Evolutionary conservation across 2,888 invertebrate genomes (phyloP).

Genomic region (Eudasyphora cyanicolor): DNA sequence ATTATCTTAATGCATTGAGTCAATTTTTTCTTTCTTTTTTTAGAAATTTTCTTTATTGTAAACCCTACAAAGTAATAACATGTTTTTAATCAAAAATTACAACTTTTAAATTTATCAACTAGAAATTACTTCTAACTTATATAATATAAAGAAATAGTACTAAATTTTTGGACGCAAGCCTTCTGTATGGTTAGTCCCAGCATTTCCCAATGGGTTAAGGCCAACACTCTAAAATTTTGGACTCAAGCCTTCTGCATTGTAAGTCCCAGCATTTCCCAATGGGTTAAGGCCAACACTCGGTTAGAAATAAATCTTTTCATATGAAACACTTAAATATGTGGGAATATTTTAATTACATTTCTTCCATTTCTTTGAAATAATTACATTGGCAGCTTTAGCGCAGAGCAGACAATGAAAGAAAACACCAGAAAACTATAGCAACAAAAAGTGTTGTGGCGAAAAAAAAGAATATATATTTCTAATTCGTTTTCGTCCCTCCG

Average conservation of each 20-base stretch:
- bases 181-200: background rate
- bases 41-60: too few species aligned
- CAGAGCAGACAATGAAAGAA: background rate
- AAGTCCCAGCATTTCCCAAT: background rate
- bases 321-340: constrained; percentile 40
- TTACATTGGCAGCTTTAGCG: constrained; percentile 41
- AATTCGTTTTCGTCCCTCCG: constrained; percentile 38
- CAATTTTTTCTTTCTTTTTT: too few species aligned
- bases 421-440: background rate
- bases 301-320: constrained; percentile 11
- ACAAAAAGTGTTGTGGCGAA: background rate
- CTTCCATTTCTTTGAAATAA: constrained; percentile 33
- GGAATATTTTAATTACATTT: constrained; percentile 57
- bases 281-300: background rate
- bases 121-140: too few species aligned
- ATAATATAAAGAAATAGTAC: too few species aligned
- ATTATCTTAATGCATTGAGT: too few species aligned
- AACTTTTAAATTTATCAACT: too few species aligned
- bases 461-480: constrained; percentile 22
- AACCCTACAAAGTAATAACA: too few species aligned
- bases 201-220: constrained; percentile 1
- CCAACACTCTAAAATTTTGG: background rate
- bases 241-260: background rate
- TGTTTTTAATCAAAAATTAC: too few species aligned
- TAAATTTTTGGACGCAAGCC: too few species aligned